Percentiles rank a stretch among this genome's conserved stretches.
Evolutionary conservation across 2,888 invertebrate species (phyloP).

Genomic region (Lasius fuliginosus): DNA sequence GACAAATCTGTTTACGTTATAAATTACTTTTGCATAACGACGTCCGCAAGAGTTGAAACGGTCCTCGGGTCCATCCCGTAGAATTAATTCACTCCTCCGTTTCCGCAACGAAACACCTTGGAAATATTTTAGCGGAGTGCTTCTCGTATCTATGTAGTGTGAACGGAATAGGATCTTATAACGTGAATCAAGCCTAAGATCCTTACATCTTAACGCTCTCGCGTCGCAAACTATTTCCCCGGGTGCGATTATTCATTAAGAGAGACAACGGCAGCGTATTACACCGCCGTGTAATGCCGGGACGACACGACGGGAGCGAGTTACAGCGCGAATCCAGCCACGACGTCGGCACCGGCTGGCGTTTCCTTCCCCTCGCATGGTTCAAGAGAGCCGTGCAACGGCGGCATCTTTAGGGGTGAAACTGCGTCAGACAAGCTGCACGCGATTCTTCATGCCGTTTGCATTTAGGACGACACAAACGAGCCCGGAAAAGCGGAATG

Average conservation of each 20-base stretch:
- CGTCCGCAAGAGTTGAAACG: background rate
- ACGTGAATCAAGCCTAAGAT: slow-evolving; percentile 44
- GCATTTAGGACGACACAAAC: slow-evolving; percentile 53
- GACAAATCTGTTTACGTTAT: background rate
- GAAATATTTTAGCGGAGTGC: slow-evolving; percentile 23
- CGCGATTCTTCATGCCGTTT: slow-evolving; percentile 52
- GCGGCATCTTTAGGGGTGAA: slow-evolving; percentile 46
- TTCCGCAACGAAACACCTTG: background rate
- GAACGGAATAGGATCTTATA: slow-evolving; percentile 33
- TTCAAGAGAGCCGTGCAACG: slow-evolving; percentile 39
- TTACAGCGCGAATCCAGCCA: slow-evolving; percentile 56
- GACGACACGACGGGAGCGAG: slow-evolving; percentile 52
- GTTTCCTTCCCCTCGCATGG: slow-evolving; percentile 51
- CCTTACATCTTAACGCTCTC: slow-evolving; percentile 52
- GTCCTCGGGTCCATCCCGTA: background rate
- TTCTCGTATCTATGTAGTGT: background rate
- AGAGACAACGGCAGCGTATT: slow-evolving; percentile 56
- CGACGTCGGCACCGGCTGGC: slow-evolving; percentile 57
- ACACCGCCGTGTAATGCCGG: slow-evolving; percentile 49
- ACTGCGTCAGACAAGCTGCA: slow-evolving; percentile 55
- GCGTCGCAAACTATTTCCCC: slow-evolving; percentile 52
- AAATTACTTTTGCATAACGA: background rate
- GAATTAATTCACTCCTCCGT: background rate
- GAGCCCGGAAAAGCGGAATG: slow-evolving; percentile 42
- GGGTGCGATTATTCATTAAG: slow-evolving; percentile 57